Conservation (phyloP, 2,797 vertebrate genomes). For the Melanitta fusca region DNA sequence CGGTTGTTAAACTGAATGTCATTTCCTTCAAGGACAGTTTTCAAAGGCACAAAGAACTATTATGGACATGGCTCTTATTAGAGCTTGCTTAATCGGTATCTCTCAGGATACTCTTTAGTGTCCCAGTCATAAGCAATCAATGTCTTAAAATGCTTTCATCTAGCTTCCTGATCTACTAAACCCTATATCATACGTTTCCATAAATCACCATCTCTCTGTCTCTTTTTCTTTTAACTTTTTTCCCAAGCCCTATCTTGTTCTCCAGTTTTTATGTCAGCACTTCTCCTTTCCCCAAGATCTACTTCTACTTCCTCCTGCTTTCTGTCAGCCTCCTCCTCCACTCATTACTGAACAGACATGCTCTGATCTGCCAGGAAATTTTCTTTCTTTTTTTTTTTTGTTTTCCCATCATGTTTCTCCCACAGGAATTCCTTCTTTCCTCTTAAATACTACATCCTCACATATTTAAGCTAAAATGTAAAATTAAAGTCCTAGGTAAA, state of each 20-base stretch:
- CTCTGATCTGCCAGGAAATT: background rate
- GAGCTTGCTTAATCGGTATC: background rate
- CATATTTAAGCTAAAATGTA: background rate
- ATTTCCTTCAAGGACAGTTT: background rate
- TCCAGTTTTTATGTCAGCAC: background rate
- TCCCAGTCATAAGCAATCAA: background rate
- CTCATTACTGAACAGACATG: background rate
- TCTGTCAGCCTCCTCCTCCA: background rate
- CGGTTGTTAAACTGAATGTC: background rate
- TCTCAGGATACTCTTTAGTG: background rate
- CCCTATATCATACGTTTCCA: accelerated
- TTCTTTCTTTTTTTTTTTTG: background rate
- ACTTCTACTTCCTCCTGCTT: background rate
- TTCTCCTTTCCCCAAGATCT: background rate
- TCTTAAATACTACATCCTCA: background rate
- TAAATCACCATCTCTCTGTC: background rate
- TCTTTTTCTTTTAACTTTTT: background rate
- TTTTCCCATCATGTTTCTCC: background rate
- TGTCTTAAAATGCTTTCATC: background rate
- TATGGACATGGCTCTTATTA: background rate
- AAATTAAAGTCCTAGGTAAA: background rate
- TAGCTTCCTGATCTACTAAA: background rate
- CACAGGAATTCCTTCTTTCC: background rate
- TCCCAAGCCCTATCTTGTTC: background rate
- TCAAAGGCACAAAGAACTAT: background rate